These are phyloP conservation scores for Euphonia xanthogaster DNA, from an alignment of 2,797 vertebrate species.

Conservation along the genomic window DNA sequence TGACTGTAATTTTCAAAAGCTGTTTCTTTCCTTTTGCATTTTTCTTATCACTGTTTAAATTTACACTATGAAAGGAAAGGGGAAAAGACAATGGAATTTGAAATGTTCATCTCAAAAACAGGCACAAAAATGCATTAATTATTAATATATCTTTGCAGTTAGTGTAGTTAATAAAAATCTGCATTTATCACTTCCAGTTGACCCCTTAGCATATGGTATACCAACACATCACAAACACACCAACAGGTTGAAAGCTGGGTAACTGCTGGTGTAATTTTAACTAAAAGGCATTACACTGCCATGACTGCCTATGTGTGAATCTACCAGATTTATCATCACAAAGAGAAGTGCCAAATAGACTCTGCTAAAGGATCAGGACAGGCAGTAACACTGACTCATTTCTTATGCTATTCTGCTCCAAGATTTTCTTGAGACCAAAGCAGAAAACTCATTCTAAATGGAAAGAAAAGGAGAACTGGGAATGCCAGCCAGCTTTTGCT, in stretches of 20 bases:
- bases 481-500: slow-evolving; percentile 13
- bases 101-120: background rate
- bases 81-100: background rate
- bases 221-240: background rate
- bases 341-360: background rate
- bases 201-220: background rate
- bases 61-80: background rate
- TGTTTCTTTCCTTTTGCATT: background rate
- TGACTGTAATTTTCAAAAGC: background rate
- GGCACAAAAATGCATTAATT: background rate
- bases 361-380: background rate
- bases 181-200: background rate
- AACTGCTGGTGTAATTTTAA: slow-evolving; percentile 43
- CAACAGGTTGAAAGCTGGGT: background rate
- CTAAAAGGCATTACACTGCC: background rate
- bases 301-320: background rate
- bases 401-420: background rate
- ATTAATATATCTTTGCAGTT: background rate
- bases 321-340: background rate
- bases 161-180: background rate
- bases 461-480: background rate
- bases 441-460: background rate
- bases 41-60: background rate
- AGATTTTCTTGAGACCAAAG: background rate
- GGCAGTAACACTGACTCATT: slow-evolving; percentile 33